Conservation (phyloP, 2,113 vertebrate genomes). For the Lepidothrix coronata region DNA sequence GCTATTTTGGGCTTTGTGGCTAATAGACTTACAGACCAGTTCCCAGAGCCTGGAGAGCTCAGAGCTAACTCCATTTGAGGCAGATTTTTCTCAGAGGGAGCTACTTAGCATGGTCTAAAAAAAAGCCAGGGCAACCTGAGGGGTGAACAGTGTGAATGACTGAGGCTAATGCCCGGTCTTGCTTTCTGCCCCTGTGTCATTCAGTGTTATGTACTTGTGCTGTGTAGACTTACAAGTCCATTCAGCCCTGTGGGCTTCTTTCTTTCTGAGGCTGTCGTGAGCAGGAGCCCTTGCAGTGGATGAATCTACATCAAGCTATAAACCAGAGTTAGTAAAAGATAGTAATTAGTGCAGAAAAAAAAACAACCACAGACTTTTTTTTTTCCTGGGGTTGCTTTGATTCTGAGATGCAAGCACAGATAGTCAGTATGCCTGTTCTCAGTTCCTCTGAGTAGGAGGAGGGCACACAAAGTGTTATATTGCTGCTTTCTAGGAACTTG, state of each 20-base stretch:
- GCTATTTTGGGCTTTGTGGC: not conserved
- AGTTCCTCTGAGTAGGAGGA: not conserved
- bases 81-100: not conserved
- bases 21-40: not conserved
- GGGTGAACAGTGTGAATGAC: not conserved
- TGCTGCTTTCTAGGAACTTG: slow-evolving; percentile 6
- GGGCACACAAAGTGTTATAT: not conserved
- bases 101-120: accelerated
- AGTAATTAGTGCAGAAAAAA: not conserved
- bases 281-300: not conserved
- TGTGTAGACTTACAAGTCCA: not conserved
- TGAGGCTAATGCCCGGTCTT: not conserved
- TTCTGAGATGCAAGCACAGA: not conserved
- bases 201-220: not conserved
- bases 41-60: not conserved
- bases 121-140: not conserved
- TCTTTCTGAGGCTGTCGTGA: not conserved
- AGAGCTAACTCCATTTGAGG: not conserved
- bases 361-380: not conserved
- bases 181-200: not conserved
- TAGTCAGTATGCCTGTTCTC: not conserved
- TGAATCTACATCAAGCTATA: not conserved
- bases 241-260: not conserved
- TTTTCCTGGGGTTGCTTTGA: not conserved
- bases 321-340: not conserved